Conservation (phyloP, 2,797 vertebrate genomes). For the Novumbra hubbsi region DNA sequence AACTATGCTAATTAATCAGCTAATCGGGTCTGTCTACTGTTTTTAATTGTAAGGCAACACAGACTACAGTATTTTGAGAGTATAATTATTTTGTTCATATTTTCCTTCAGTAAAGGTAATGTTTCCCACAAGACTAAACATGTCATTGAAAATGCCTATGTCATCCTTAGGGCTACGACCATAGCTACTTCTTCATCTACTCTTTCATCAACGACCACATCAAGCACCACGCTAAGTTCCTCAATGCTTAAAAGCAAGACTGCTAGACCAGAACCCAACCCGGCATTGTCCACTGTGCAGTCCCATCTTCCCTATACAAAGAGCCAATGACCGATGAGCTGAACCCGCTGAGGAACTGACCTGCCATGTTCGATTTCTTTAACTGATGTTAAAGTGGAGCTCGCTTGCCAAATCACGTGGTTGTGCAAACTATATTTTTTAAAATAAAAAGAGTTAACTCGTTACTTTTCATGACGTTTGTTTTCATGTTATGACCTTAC, state of each 20-base stretch:
- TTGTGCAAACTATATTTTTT: neutral
- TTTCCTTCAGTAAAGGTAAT: neutral
- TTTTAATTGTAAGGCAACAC: no score
- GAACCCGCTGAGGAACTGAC: neutral
- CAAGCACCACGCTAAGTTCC: constrained; percentile 92
- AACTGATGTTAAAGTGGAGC: neutral
- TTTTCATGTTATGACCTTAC: neutral
- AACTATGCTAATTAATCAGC: no score
- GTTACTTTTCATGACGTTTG: neutral
- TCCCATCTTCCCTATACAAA: neutral
- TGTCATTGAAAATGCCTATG: neutral
- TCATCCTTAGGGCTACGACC: constrained; percentile 87
- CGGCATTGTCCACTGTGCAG: neutral
- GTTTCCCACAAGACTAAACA: neutral
- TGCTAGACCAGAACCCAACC: neutral
- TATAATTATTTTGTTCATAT: neutral
- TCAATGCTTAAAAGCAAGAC: constrained; percentile 72
- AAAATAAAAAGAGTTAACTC: neutral
- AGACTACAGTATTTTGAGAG: neutral
- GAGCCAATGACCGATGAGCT: neutral
- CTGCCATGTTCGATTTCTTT: neutral
- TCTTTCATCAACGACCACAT: constrained; percentile 92
- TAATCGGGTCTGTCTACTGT: no score
- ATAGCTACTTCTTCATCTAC: constrained; percentile 95
- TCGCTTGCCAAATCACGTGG: neutral